Conservation (phyloP, 2,113 vertebrate genomes). For the Ploceus nigricollis region DNA sequence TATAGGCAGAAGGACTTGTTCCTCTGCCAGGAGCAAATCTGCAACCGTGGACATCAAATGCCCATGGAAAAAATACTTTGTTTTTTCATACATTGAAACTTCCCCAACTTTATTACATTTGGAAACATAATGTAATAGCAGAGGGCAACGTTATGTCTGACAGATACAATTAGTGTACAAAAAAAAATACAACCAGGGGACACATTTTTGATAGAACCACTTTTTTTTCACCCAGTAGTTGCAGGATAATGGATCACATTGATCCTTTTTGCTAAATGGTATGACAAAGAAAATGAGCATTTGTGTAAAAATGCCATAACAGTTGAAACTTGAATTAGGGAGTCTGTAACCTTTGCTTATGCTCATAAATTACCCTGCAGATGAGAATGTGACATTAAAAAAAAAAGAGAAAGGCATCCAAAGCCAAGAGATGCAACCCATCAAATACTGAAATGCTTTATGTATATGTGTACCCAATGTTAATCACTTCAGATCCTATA, state of each 20-base stretch:
- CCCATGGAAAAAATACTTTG: neutral
- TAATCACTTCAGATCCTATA: neutral
- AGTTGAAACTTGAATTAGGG: neutral
- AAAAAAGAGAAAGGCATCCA: neutral
- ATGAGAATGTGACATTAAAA: neutral
- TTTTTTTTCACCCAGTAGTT: neutral
- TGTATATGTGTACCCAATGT: neutral
- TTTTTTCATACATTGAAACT: neutral
- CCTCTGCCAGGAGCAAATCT: neutral
- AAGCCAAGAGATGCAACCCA: neutral
- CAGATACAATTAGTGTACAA: conserved; percentile 2
- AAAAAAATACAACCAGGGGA: neutral
- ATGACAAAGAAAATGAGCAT: conserved; percentile 8
- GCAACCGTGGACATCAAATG: neutral
- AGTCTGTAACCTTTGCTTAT: conserved; percentile 16
- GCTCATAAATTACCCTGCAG: neutral
- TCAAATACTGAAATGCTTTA: neutral
- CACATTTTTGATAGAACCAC: neutral
- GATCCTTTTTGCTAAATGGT: neutral
- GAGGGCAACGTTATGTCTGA: neutral
- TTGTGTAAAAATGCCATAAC: neutral
- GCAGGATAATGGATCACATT: neutral
- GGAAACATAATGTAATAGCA: neutral
- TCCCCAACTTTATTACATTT: neutral
- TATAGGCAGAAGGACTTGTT: neutral